Conservation (phyloP, 2,888 invertebrate species). For the Calliscelio sp. region DNA sequence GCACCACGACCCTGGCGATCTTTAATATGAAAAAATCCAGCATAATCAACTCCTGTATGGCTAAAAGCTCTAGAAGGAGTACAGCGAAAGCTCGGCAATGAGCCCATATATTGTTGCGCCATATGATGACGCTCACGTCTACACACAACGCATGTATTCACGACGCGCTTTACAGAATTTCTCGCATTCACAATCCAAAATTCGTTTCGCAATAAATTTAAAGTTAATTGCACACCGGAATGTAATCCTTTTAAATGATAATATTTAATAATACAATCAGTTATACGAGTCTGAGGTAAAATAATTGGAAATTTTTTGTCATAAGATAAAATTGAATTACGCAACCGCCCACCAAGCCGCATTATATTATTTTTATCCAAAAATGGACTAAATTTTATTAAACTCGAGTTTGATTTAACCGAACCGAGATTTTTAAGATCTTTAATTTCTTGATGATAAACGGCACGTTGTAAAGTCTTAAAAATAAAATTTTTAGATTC, state of each 20-base stretch:
- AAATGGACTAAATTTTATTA: background rate
- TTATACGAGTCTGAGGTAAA: background rate
- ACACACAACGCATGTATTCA: background rate
- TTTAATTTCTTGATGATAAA: no score
- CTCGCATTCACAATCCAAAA: conserved; percentile 23
- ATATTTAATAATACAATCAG: background rate
- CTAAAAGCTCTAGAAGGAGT: background rate
- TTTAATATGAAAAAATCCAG: background rate
- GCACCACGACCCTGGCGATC: background rate
- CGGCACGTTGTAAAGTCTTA: background rate
- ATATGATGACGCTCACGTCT: background rate
- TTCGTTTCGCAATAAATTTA: background rate
- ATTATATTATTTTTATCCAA: background rate
- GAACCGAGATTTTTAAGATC: background rate
- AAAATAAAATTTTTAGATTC: no score
- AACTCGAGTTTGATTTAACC: background rate
- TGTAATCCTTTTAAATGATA: background rate
- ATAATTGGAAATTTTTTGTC: background rate
- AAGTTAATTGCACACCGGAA: background rate
- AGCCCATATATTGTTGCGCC: conserved; percentile 3
- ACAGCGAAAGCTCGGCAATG: background rate
- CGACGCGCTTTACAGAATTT: background rate
- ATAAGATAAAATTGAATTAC: background rate
- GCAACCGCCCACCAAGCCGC: background rate
- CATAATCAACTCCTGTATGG: background rate